Percentiles rank a stretch among this genome's conserved stretches.
These are phyloP conservation scores for Bostrychus sinensis DNA, from an alignment of 2,113 vertebrate genomes.

Conservation along the genomic window DNA sequence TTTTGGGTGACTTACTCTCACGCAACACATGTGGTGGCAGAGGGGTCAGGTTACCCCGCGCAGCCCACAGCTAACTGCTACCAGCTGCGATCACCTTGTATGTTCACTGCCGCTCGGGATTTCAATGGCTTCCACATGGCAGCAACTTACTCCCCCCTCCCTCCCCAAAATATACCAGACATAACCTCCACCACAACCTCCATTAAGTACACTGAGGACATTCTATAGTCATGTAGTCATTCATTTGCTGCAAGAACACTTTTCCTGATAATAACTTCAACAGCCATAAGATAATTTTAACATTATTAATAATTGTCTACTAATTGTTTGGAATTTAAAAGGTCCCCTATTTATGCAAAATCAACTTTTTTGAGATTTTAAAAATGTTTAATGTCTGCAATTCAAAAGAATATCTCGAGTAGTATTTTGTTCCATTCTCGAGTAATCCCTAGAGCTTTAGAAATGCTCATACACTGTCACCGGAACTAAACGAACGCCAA, in stretches of 20 bases:
- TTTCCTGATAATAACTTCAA: neutral
- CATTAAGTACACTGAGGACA: neutral
- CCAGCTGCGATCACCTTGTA: constrained; percentile 74
- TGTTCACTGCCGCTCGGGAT: constrained; percentile 41
- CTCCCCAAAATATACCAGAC: constrained; percentile 41
- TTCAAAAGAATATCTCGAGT: too few relatives aligned
- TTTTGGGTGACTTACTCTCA: constrained; percentile 73
- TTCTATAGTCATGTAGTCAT: neutral
- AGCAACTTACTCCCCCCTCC: neutral
- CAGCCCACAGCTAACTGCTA: constrained; percentile 74
- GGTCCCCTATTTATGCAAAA: too few relatives aligned
- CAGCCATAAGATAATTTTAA: too few relatives aligned
- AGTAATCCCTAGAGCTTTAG: too few relatives aligned
- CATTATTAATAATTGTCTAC: neutral
- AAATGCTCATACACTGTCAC: too few relatives aligned
- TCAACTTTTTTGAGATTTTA: too few relatives aligned
- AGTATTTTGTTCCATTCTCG: too few relatives aligned
- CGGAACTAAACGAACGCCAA: too few relatives aligned
- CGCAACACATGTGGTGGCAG: constrained; percentile 73
- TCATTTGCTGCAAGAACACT: neutral
- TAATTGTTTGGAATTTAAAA: too few relatives aligned
- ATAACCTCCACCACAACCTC: constrained; percentile 39
- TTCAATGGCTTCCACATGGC: constrained; percentile 79
- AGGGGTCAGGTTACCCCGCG: constrained; percentile 70
- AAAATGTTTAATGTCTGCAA: too few relatives aligned